Conservation (phyloP, 2,888 invertebrate species). For the Aphidius colemani region DNA sequence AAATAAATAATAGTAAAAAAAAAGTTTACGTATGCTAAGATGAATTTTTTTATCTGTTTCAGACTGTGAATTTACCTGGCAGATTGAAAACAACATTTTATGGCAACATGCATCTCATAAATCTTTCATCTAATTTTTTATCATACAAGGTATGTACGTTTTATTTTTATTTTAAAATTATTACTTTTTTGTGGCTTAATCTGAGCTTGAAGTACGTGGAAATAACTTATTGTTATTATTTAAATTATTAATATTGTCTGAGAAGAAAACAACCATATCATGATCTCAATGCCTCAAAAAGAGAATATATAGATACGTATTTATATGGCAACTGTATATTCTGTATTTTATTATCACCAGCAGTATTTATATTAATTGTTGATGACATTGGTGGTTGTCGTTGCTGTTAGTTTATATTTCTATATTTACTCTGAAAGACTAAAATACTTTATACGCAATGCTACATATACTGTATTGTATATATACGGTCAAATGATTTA, state of each 20-base stretch:
- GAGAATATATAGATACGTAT: background rate
- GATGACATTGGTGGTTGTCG: constrained; percentile 18
- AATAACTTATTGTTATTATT: too few relatives aligned
- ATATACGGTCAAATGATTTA: constrained; percentile 52
- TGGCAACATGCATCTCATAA: constrained; percentile 43
- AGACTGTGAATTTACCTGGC: constrained; percentile 31
- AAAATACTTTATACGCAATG: background rate
- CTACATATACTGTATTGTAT: constrained; percentile 40
- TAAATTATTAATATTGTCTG: too few relatives aligned
- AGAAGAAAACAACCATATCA: background rate
- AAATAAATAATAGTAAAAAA: too few relatives aligned
- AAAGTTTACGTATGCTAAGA: too few relatives aligned
- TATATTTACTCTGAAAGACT: constrained; percentile 40
- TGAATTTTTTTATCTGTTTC: too few relatives aligned
- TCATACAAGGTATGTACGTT: constrained; percentile 39
- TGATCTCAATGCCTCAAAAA: constrained; percentile 1
- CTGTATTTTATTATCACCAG: constrained; percentile 46
- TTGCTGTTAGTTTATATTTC: too few relatives aligned
- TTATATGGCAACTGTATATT: background rate
- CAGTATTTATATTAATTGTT: constrained; percentile 45
- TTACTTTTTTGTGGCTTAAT: constrained; percentile 18
- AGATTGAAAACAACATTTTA: constrained; percentile 53
- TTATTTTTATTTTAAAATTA: constrained; percentile 49
- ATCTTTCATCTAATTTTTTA: constrained; percentile 51
- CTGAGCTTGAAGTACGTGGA: too few relatives aligned